A percentile compares a stretch with the other conserved stretches of the same genome.
Conservation (phyloP, 1,140 invertebrate genomes). For the Macrostomum lignano region DNA sequence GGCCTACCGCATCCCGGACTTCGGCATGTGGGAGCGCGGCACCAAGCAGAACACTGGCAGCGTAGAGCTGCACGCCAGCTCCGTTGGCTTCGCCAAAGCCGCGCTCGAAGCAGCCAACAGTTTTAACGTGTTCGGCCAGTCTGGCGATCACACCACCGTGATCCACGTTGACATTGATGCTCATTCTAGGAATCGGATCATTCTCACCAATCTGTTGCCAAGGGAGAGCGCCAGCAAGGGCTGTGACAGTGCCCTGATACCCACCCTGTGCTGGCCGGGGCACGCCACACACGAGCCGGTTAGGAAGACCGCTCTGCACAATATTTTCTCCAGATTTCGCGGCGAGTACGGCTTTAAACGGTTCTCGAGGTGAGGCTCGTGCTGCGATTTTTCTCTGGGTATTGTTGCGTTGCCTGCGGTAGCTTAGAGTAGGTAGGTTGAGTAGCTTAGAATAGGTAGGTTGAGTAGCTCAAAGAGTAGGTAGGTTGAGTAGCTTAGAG, state of each 20-base stretch:
- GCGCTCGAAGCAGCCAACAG: slow-evolving; percentile 93
- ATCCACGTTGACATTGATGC: slow-evolving; percentile 98
- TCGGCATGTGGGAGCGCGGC: slow-evolving; percentile 93
- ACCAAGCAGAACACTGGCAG: slow-evolving; percentile 90
- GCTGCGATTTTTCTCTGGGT: no score
- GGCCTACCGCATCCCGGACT: slow-evolving; percentile 89
- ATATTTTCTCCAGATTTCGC: slow-evolving; percentile 51
- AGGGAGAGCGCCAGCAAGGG: slow-evolving; percentile 79
- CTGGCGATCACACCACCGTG: slow-evolving; percentile 84
- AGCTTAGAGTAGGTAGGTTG: no score
- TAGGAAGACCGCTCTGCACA: slow-evolving; percentile 63
- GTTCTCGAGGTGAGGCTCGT: no score
- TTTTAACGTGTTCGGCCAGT: slow-evolving; percentile 84
- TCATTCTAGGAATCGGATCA: slow-evolving; percentile 88
- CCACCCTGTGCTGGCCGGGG: slow-evolving; percentile 77
- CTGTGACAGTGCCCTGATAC: slow-evolving; percentile 57
- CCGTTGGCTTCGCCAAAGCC: slow-evolving; percentile 72
- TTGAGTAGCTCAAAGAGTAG: no score
- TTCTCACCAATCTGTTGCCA: slow-evolving; percentile 87
- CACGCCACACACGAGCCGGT: no score
- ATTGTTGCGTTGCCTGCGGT: no score
- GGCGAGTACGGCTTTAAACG: slow-evolving; percentile 72
- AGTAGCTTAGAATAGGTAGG: no score
- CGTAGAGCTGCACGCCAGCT: slow-evolving; percentile 76
- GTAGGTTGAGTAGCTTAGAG: no score